Conservation (phyloP, 1,140 invertebrate species). For the Temnothorax curvispinosus region DNA sequence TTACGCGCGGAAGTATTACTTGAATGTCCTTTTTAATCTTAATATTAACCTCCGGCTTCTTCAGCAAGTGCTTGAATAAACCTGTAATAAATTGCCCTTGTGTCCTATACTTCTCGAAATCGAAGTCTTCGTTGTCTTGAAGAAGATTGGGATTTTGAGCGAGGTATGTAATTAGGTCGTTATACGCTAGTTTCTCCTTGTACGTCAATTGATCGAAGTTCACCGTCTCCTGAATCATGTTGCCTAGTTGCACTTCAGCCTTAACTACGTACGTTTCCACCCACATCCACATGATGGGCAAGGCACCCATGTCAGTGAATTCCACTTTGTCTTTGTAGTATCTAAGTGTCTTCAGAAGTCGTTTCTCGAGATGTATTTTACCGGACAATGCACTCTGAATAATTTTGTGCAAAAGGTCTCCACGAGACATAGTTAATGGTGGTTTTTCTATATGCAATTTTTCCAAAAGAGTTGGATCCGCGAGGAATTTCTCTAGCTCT, state of each 20-base stretch:
- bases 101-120: slow-evolving; percentile 58
- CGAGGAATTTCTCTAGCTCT: slow-evolving; percentile 49
- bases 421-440: slow-evolving; percentile 42
- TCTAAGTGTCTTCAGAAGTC: slow-evolving; percentile 8
- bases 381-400: slow-evolving; percentile 35
- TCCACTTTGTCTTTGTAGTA: slow-evolving; percentile 61
- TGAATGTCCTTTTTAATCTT: slow-evolving; percentile 23
- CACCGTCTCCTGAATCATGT: slow-evolving; percentile 66
- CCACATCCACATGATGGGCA: slow-evolving; percentile 64
- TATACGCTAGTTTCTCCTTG: slow-evolving; percentile 63
- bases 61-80: slow-evolving; percentile 37
- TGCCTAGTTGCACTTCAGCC: slow-evolving; percentile 57
- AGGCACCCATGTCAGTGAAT: slow-evolving; percentile 11
- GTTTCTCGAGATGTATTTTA: slow-evolving; percentile 4
- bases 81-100: slow-evolving; percentile 56
- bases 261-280: slow-evolving; percentile 40
- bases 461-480: slow-evolving; percentile 38
- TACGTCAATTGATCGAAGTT: slow-evolving; percentile 63
- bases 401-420: slow-evolving; percentile 51
- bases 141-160: slow-evolving; percentile 58
- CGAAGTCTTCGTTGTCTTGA: slow-evolving; percentile 63
- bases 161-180: slow-evolving; percentile 67
- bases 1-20: slow-evolving; percentile 48
- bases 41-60: background rate
- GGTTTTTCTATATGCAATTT: slow-evolving; percentile 44